Conservation (phyloP, 1,140 invertebrate genomes). For the Hyposmocoma kahamanoa region DNA sequence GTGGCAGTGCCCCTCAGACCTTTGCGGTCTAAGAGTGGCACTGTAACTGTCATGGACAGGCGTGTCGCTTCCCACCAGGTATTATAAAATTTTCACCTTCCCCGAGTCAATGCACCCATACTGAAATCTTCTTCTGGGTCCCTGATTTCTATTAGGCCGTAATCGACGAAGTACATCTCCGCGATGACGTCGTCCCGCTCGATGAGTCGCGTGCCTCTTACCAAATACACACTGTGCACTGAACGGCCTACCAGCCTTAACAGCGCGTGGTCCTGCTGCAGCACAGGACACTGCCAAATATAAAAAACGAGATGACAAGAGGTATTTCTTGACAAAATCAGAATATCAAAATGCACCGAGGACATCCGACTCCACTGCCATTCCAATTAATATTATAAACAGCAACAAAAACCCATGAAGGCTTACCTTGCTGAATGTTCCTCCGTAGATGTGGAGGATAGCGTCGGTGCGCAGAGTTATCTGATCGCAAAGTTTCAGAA, state of each 20-base stretch:
- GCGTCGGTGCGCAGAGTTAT: slow-evolving; percentile 49
- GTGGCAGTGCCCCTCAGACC: no score
- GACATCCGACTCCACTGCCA: no score
- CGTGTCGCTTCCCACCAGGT: no score
- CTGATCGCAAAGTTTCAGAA: slow-evolving; percentile 15
- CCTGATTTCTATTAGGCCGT: slow-evolving; percentile 27
- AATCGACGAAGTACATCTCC: slow-evolving; percentile 42
- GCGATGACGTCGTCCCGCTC: slow-evolving; percentile 38
- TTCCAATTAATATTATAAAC: no score
- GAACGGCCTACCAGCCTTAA: slow-evolving; percentile 43
- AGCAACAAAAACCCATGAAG: no score
- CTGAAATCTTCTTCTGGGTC: background rate
- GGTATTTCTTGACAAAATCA: no score
- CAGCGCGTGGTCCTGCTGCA: slow-evolving; percentile 36
- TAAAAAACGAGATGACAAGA: no score
- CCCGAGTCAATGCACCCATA: background rate
- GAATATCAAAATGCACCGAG: no score
- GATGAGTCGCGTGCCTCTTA: slow-evolving; percentile 34
- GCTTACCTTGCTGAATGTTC: slow-evolving; percentile 43
- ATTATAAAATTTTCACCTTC: no score
- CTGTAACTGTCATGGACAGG: no score
- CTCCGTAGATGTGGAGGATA: slow-evolving; percentile 49
- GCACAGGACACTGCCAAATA: slow-evolving; percentile 42
- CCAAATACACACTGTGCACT: slow-evolving; percentile 38
- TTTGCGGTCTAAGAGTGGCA: no score